Conservation (phyloP, 2,113 vertebrate genomes). For the Setophaga coronata region DNA sequence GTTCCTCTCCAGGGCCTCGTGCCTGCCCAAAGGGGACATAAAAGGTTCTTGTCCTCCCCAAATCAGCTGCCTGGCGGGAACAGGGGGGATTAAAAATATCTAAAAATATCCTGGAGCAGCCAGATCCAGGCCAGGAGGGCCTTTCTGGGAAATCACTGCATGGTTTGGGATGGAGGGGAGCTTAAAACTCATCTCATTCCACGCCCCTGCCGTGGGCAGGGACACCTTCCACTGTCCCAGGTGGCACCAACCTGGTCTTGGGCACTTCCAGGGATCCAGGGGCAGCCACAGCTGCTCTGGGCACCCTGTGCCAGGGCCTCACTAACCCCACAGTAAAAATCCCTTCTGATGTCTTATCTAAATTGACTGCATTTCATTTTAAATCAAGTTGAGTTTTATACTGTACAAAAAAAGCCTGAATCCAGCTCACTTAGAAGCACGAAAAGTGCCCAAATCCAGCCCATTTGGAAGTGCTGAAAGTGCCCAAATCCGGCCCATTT, state of each 20-base stretch:
- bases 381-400: background rate
- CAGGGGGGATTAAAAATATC: background rate
- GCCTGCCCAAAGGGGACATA: background rate
- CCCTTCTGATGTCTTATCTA: accelerated
- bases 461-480: too few relatives aligned
- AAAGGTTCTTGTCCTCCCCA: background rate
- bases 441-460: background rate
- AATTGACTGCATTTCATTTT: accelerated
- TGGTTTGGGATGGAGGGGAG: background rate
- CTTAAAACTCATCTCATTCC: accelerated
- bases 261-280: background rate
- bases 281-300: background rate
- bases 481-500: too few relatives aligned
- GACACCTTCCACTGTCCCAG: background rate
- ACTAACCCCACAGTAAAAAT: accelerated
- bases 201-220: accelerated
- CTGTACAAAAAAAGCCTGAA: too few relatives aligned
- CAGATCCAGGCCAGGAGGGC: accelerated
- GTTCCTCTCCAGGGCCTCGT: background rate
- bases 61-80: background rate
- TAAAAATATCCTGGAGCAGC: too few relatives aligned
- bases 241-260: background rate
- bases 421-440: too few relatives aligned
- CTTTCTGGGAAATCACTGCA: background rate
- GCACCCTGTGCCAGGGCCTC: background rate